phyloP scores from a whole-genome alignment of 2,888 invertebrate species.

The Athalia rosae region DNA sequence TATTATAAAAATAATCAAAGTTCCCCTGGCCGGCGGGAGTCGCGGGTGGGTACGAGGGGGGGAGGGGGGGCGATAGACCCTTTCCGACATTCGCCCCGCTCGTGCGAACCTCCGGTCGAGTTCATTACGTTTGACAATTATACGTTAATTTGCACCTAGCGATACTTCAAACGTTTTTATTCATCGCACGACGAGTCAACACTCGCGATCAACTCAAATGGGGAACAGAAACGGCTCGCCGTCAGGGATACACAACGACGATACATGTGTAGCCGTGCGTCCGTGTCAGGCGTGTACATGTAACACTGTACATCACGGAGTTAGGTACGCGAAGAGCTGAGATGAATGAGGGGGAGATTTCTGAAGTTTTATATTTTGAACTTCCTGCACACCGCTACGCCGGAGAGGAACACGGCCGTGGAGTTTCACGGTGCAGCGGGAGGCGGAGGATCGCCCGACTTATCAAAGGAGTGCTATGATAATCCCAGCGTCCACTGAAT shows the following conservation, averaged over 20 bases:
- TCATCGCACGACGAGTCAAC: slow-evolving; percentile 70
- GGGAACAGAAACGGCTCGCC: slow-evolving; percentile 39
- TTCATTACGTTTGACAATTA: slow-evolving; percentile 74
- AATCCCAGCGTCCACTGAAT: slow-evolving; percentile 69
- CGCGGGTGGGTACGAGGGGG: slow-evolving; percentile 43
- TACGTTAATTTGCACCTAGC: slow-evolving; percentile 73
- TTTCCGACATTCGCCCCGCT: slow-evolving; percentile 41
- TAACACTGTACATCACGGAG: no score
- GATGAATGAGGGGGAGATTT: slow-evolving; percentile 52
- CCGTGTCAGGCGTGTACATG: neutral
- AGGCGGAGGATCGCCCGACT: slow-evolving; percentile 42
- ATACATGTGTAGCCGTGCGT: neutral
- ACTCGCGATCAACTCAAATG: slow-evolving; percentile 56
- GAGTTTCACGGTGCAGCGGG: no score
- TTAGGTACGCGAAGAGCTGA: no score
- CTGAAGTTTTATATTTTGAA: slow-evolving; percentile 63
- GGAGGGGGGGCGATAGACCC: slow-evolving; percentile 23
- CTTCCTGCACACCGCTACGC: slow-evolving; percentile 17
- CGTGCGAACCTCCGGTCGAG: slow-evolving; percentile 56
- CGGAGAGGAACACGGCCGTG: neutral
- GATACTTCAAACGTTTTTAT: slow-evolving; percentile 74
- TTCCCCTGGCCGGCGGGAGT: slow-evolving; percentile 58
- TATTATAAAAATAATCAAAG: slow-evolving; percentile 73
- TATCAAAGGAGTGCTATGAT: slow-evolving; percentile 72
- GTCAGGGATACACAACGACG: neutral